These are phyloP conservation scores for Anodontia alba DNA, from an alignment of 2,888 invertebrate genomes.

Conservation along the genomic window DNA sequence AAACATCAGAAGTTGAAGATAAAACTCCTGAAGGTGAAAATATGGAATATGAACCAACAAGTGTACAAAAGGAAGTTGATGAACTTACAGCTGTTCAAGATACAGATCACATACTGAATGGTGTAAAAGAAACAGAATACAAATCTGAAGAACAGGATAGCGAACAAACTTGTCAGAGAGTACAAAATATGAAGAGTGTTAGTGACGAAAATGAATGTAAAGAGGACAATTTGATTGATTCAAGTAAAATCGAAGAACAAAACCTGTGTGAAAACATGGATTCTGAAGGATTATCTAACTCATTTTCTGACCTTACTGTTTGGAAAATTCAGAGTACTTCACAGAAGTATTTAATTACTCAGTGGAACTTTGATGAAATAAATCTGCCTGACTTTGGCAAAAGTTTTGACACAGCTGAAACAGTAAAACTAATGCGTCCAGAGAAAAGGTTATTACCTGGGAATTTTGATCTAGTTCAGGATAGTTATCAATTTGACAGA, in stretches of 20 bases:
- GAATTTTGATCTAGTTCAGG: conserved; percentile 45
- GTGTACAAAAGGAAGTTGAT: background rate
- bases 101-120: background rate
- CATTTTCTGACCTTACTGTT: background rate
- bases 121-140: background rate
- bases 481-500: conserved; percentile 59
- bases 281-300: background rate
- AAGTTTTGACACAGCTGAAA: background rate
- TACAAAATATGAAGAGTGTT: too few species aligned
- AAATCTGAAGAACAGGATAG: too few species aligned
- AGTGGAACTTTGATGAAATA: conserved; percentile 66
- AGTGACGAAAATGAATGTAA: too few species aligned
- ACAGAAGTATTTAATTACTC: background rate
- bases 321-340: background rate
- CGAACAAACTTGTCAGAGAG: too few species aligned
- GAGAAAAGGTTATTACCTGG: conserved; percentile 52
- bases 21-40: background rate
- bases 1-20: background rate
- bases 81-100: background rate
- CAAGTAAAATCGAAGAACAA: too few species aligned
- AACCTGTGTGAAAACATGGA: background rate
- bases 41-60: background rate
- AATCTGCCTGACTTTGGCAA: conserved; percentile 71
- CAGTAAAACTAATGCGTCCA: conserved; percentile 3
- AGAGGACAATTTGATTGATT: too few species aligned